Evolutionary conservation across 2,113 vertebrate species (phyloP).

Genomic region (Daubentonia madagascariensis): DNA sequence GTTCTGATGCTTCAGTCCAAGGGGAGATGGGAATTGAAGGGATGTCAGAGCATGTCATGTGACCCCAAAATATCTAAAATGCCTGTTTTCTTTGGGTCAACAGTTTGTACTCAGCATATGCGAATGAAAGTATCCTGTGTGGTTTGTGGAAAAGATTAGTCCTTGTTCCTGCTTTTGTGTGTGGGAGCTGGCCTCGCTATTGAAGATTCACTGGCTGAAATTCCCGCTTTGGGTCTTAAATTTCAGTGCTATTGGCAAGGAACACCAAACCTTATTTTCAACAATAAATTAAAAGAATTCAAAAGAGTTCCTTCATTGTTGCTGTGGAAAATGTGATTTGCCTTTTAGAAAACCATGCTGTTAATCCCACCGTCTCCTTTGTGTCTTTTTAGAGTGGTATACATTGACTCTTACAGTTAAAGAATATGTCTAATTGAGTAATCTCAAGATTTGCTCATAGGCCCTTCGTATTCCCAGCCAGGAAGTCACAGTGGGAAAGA

Average conservation of each 20-base stretch:
- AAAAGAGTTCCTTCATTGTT: slow-evolving; percentile 42
- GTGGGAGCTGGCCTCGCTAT: slow-evolving; percentile 56
- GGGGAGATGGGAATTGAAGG: slow-evolving; percentile 80
- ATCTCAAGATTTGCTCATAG: slow-evolving; percentile 5
- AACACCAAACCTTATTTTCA: slow-evolving; percentile 75
- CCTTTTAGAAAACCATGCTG: slow-evolving; percentile 43
- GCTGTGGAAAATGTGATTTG: slow-evolving; percentile 48
- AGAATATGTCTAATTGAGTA: background rate
- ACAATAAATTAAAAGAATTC: slow-evolving; percentile 70
- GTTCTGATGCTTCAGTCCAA: slow-evolving; percentile 82
- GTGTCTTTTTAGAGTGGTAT: slow-evolving; percentile 23
- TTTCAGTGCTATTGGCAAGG: slow-evolving; percentile 68
- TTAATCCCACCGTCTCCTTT: slow-evolving; percentile 49
- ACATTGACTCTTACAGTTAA: slow-evolving; percentile 1
- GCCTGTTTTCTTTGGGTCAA: slow-evolving; percentile 84
- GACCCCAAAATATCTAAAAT: slow-evolving; percentile 85
- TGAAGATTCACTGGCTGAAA: slow-evolving; percentile 73
- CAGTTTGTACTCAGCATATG: slow-evolving; percentile 80
- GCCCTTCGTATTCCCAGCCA: background rate
- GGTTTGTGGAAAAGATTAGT: slow-evolving; percentile 80
- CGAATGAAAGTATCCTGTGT: slow-evolving; percentile 76
- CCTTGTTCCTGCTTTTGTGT: slow-evolving; percentile 71
- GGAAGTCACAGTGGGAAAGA: background rate
- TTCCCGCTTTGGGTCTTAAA: slow-evolving; percentile 67
- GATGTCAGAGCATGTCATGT: slow-evolving; percentile 82